Conservation (phyloP, 2,888 invertebrate genomes). For the Lamproptera curius region DNA sequence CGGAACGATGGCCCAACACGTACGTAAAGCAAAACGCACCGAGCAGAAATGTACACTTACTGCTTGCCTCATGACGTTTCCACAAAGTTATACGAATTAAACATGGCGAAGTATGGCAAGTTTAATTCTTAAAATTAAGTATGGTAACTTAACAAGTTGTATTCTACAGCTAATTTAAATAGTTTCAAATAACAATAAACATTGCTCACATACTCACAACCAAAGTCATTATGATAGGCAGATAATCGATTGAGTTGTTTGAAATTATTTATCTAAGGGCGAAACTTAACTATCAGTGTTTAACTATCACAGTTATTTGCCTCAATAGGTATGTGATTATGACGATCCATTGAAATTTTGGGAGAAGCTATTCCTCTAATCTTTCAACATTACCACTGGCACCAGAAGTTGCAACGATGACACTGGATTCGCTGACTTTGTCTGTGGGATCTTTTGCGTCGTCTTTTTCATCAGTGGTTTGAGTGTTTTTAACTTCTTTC, state of each 20-base stretch:
- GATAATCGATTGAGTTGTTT: neutral
- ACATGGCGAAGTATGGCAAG: slow-evolving; percentile 71
- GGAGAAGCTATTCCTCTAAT: slow-evolving; percentile 38
- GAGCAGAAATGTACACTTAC: neutral
- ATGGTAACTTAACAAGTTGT: slow-evolving; percentile 27
- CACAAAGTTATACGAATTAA: slow-evolving; percentile 49
- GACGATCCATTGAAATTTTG: neutral
- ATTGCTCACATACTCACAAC: neutral
- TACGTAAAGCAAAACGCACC: slow-evolving; percentile 10
- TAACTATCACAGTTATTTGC: slow-evolving; percentile 50
- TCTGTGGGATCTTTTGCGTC: slow-evolving; percentile 30
- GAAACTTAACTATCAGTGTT: slow-evolving; percentile 26
- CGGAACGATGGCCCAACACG: slow-evolving; percentile 19
- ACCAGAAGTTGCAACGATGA: slow-evolving; percentile 57
- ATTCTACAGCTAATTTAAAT: neutral
- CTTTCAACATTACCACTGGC: slow-evolving; percentile 65
- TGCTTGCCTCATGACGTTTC: neutral
- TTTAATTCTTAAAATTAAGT: slow-evolving; percentile 53
- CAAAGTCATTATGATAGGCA: neutral
- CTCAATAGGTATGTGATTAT: slow-evolving; percentile 5
- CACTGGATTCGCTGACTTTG: slow-evolving; percentile 51
- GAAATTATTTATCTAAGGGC: slow-evolving; percentile 9
- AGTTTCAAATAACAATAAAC: neutral
- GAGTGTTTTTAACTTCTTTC: too few species aligned
- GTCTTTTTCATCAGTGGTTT: slow-evolving; percentile 21